Conservation (phyloP, 2,113 vertebrate genomes). For the Oreotrochilus melanogaster region DNA sequence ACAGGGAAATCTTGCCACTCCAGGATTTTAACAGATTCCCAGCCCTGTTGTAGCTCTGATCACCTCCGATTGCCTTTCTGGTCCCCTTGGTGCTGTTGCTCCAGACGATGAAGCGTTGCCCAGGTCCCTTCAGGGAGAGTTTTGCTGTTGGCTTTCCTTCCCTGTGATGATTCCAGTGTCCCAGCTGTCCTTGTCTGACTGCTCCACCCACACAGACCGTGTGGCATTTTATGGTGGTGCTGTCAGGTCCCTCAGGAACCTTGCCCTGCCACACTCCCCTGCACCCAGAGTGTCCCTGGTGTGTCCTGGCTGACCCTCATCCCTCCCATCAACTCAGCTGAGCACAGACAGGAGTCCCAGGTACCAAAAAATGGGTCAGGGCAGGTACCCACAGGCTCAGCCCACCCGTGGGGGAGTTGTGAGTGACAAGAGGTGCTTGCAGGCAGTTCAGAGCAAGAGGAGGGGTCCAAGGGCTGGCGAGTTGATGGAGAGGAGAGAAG, state of each 20-base stretch:
- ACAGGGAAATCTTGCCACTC: background rate
- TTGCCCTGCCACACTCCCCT: rapidly evolving
- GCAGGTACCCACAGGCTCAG: rapidly evolving
- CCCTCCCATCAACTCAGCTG: background rate
- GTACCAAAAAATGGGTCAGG: background rate
- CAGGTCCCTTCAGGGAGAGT: background rate
- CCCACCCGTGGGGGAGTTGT: no score
- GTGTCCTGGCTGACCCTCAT: background rate
- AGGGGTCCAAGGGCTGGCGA: background rate
- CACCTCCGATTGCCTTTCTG: background rate
- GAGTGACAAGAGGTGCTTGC: background rate
- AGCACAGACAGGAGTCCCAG: rapidly evolving
- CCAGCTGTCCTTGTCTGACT: background rate
- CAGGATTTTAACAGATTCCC: background rate
- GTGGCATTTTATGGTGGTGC: background rate
- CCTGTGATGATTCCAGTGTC: background rate
- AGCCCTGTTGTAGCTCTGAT: rapidly evolving
- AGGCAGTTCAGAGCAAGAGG: background rate
- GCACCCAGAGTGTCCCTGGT: rapidly evolving
- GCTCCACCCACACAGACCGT: background rate
- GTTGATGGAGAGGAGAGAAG: background rate
- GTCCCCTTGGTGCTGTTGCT: background rate
- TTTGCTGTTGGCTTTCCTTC: background rate
- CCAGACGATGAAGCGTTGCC: rapidly evolving
- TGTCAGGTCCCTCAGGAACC: background rate